Percentiles rank a stretch among this genome's conserved stretches.
Evolutionary conservation across 2,797 vertebrate species (phyloP).

Genomic region (Calcarius lapponicus): DNA sequence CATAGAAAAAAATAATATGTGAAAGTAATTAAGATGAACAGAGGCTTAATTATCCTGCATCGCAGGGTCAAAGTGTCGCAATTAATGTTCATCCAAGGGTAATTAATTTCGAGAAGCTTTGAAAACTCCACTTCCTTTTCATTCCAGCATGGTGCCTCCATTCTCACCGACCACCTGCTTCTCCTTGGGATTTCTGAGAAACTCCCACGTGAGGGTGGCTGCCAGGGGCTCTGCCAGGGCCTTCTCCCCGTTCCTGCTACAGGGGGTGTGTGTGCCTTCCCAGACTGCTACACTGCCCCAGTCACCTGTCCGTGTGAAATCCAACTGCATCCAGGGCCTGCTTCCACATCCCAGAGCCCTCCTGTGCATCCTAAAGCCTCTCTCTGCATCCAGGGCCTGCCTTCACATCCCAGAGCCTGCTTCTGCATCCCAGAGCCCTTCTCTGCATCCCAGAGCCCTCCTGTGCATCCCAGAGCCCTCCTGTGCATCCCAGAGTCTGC

Average conservation of each 20-base stretch:
- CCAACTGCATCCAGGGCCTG: background rate
- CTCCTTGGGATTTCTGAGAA: background rate
- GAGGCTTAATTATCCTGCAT: constrained; percentile 34
- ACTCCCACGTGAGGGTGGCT: background rate
- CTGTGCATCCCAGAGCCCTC: background rate
- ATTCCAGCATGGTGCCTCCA: background rate
- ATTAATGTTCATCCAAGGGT: constrained; percentile 42
- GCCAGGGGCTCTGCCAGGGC: fast-evolving
- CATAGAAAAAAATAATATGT: constrained; percentile 23
- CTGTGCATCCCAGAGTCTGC: too few species aligned
- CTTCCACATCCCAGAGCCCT: too few species aligned
- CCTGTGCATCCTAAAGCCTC: too few species aligned
- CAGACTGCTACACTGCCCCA: fast-evolving
- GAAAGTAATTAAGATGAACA: constrained; percentile 63
- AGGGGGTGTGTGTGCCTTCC: fast-evolving
- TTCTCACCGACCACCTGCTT: background rate
- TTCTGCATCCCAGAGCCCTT: too few species aligned
- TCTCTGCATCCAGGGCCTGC: background rate
- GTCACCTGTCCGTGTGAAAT: fast-evolving
- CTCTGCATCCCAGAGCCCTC: background rate
- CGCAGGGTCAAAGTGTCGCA: constrained; percentile 13
- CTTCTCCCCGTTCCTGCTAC: fast-evolving
- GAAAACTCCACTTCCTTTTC: background rate
- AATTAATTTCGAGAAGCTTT: constrained; percentile 61
- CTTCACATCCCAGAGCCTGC: too few species aligned